Evolutionary conservation across 2,888 invertebrate genomes (phyloP).

Genomic region (Liopterus haemorrhoidalis): DNA sequence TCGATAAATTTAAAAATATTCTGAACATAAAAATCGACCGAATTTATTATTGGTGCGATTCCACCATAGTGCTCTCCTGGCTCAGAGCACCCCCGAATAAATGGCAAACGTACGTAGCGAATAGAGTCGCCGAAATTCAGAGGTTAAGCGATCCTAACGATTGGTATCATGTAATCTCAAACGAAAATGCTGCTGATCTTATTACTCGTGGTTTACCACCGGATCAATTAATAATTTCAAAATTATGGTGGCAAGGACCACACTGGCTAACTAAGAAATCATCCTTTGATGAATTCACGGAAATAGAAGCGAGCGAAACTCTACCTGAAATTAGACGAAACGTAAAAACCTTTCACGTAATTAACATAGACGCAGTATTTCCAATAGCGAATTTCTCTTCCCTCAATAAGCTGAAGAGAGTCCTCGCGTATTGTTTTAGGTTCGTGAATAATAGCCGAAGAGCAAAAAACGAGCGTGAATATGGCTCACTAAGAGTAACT

Average conservation of each 20-base stretch:
- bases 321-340: too few species aligned
- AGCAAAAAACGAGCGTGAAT: background rate
- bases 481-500: background rate
- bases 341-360: background rate
- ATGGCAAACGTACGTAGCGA: conserved; percentile 13
- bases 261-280: conserved; percentile 13
- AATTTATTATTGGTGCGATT: conserved; percentile 1
- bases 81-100: conserved; percentile 3
- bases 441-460: conserved; percentile 9
- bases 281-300: too few species aligned
- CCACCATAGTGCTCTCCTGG: conserved; percentile 1
- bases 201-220: conserved; percentile 21
- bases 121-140: conserved; percentile 27
- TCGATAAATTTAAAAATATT: background rate
- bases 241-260: conserved; percentile 14
- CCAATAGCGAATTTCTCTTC: conserved; percentile 6
- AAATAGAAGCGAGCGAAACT: too few species aligned
- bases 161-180: conserved; percentile 23
- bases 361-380: background rate
- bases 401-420: conserved; percentile 10
- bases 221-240: conserved; percentile 6
- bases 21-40: background rate
- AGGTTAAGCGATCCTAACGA: conserved; percentile 10
- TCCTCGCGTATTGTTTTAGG: conserved; percentile 11
- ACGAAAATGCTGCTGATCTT: conserved; percentile 28